A percentile compares a stretch with the other conserved stretches of the same genome.
Evolutionary conservation across 2,888 invertebrate species (phyloP).

Genomic region (Exocentrus adspersus): DNA sequence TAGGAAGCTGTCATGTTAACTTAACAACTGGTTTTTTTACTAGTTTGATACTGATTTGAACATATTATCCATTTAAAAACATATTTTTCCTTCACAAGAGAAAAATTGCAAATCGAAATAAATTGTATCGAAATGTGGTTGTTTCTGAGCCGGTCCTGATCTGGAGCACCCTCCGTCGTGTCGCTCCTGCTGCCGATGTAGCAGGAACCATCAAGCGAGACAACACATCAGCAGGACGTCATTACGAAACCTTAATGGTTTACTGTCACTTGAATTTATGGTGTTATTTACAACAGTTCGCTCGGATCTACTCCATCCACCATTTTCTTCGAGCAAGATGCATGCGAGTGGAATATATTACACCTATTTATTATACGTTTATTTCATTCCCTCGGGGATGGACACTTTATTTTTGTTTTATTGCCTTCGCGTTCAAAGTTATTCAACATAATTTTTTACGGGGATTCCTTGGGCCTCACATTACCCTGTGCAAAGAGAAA

Average conservation of each 20-base stretch:
- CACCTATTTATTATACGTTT: conserved; percentile 26
- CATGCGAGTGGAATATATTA: conserved; percentile 28
- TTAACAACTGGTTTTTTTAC: too few relatives aligned
- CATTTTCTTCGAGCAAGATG: conserved; percentile 13
- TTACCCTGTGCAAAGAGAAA: too few relatives aligned
- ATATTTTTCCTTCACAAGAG: too few relatives aligned
- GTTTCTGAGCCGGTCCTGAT: neutral
- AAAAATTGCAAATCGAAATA: too few relatives aligned
- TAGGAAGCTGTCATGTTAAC: too few relatives aligned
- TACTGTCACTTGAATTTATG: conserved; percentile 48
- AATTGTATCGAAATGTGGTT: too few relatives aligned
- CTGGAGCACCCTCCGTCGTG: conserved; percentile 11
- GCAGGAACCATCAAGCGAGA: conserved; percentile 43
- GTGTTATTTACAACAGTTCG: conserved; percentile 34
- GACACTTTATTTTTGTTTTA: conserved; percentile 18
- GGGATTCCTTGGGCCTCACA: too few relatives aligned
- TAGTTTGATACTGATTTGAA: too few relatives aligned
- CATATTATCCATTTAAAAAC: too few relatives aligned
- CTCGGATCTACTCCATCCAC: conserved; percentile 32
- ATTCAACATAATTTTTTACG: conserved; percentile 20
- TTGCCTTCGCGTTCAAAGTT: conserved; percentile 9
- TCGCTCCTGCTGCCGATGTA: conserved; percentile 21
- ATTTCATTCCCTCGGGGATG: conserved; percentile 17
- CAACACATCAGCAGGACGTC: conserved; percentile 46
- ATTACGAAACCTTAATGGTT: conserved; percentile 46